Conservation (phyloP, 2,888 invertebrate genomes). For the Eristalinus aeneus region DNA sequence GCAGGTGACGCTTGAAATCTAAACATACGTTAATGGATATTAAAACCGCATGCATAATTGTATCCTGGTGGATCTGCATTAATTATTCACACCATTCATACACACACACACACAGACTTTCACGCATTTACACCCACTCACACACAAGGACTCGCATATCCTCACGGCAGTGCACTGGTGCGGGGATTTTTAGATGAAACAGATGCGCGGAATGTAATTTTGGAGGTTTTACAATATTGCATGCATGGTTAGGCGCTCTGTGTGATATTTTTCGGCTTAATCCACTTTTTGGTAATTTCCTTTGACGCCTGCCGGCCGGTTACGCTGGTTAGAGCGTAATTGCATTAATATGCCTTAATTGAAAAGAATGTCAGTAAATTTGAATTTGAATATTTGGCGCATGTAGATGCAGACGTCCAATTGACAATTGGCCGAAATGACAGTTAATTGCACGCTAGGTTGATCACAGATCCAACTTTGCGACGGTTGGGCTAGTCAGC, state of each 20-base stretch:
- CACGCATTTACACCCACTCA: slow-evolving; percentile 2
- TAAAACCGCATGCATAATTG: slow-evolving; percentile 71
- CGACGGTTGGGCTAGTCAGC: too few species aligned
- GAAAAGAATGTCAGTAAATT: background rate
- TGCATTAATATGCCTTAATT: background rate
- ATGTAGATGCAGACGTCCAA: background rate
- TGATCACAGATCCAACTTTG: too few species aligned
- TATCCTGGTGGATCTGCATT: slow-evolving; percentile 69
- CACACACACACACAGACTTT: background rate
- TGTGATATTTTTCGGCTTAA: slow-evolving; percentile 59
- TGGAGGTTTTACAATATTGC: slow-evolving; percentile 54
- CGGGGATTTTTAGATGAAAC: slow-evolving; percentile 49
- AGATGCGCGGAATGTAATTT: slow-evolving; percentile 66
- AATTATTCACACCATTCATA: slow-evolving; percentile 64
- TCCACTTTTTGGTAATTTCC: slow-evolving; percentile 58
- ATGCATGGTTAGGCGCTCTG: slow-evolving; percentile 27
- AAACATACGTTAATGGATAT: slow-evolving; percentile 71
- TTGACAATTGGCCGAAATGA: background rate
- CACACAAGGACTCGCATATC: too few species aligned
- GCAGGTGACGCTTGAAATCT: slow-evolving; percentile 69
- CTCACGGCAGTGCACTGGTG: too few species aligned
- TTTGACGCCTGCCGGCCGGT: slow-evolving; percentile 13
- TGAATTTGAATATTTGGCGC: background rate
- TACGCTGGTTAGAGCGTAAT: background rate
- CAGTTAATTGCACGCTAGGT: too few species aligned